A percentile compares a stretch with the other conserved stretches of the same genome.
phyloP scores from a whole-genome alignment of 1,140 invertebrate genomes.

The Anagrus nilaparvatae region DNA sequence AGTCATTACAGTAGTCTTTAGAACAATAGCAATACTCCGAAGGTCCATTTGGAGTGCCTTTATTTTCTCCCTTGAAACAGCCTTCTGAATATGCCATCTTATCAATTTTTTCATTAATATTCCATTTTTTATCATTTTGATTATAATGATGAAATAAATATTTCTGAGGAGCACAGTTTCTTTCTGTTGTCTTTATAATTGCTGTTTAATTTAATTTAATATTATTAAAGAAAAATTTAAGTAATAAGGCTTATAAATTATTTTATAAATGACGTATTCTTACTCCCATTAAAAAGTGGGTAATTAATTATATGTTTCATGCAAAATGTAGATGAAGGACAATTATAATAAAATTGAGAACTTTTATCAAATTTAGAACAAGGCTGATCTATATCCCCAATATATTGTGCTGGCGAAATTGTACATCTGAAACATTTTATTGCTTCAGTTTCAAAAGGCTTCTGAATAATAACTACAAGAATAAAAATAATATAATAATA shows the following conservation, averaged over 20 bases:
- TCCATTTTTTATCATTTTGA: constrained; percentile 49
- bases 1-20: constrained; percentile 48
- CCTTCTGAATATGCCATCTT: constrained; percentile 55
- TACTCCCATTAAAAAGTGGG: constrained; percentile 51
- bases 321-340: constrained; percentile 71
- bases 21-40: constrained; percentile 58
- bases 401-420: constrained; percentile 8
- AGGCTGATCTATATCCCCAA: constrained; percentile 28
- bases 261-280: no score
- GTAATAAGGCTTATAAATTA: no score
- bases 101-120: constrained; percentile 47
- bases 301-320: constrained; percentile 59
- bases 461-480: no score
- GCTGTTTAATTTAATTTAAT: constrained; percentile 39
- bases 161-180: constrained; percentile 65
- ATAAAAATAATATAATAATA: no score
- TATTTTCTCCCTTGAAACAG: constrained; percentile 51
- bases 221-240: constrained; percentile 5
- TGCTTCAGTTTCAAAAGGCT: not conserved
- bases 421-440: constrained; percentile 17
- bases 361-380: constrained; percentile 64
- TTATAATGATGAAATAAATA: constrained; percentile 45
- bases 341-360: constrained; percentile 54
- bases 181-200: constrained; percentile 46
- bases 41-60: constrained; percentile 44